Base-by-base conservation (phyloP, 2,888 invertebrate species). In the Schizotus pectinicornis region DNA sequence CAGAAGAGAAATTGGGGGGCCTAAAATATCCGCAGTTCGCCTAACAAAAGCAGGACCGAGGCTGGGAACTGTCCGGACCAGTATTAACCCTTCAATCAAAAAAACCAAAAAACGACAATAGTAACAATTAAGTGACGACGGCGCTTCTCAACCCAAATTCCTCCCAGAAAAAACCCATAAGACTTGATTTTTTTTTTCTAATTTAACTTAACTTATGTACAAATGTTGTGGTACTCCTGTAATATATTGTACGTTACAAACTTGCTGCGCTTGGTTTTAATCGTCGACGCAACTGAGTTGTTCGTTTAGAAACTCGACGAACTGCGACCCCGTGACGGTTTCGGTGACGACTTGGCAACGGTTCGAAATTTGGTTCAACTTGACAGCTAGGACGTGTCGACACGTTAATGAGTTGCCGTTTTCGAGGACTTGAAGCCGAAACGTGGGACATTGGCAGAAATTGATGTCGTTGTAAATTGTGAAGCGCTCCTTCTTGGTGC, bases 361-460 rank as follows among this genome's bases (percentile, higher is more conserved):
- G 1, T 14, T 58, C 7, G 81, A 74, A 36, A 85, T 80, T 61
- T 76, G 72, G 0, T 86, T 84, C 59, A 91, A 67, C 72, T 85
- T 84, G 7, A 83, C 83, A 1, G 87, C 88, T 60, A 91, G 69
- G 22, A 90, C 79, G 75, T 91, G 91, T 68, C 88, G 86, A 67
- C 91, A 91, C 1, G 85, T 85, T 35, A 86, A 74, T 63, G 81
- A 80, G 7, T 72, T 71, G 60, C 79, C 80, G 31, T 77, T 74
- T 43, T 82, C 82, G 41, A 90, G 73, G 14, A 90, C 88, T 59
- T 81, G 75, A 34, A 73, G 73, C 43, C 80, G 80, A 64, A 89
- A 91, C 1, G 85, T 83, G n/a, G 71, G 78, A 67, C 91, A 91
- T 6, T 84, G 82, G 61, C 91, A 91, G 72, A 83, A 90, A 72